Percentiles rank a stretch among this genome's conserved stretches.
Evolutionary conservation across 2,888 invertebrate species (phyloP).

Genomic region (Orchesellides sinensis): DNA sequence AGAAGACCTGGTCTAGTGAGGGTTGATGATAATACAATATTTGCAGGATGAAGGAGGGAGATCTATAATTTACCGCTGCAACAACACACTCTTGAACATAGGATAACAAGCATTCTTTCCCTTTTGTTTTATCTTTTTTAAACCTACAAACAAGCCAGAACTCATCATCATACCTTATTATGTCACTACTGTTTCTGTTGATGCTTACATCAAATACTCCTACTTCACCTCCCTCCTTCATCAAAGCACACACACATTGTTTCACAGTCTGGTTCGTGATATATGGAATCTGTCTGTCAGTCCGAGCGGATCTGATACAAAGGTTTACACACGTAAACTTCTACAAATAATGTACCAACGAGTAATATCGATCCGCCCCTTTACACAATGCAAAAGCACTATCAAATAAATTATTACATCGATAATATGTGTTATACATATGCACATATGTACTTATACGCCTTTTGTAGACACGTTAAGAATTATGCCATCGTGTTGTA

Average conservation of each 20-base stretch:
- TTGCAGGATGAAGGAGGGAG: not conserved
- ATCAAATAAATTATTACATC: slow-evolving; percentile 40
- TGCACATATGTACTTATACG: too few species aligned
- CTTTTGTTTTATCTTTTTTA: not conserved
- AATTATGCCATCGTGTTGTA: not conserved
- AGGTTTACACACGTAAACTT: not conserved
- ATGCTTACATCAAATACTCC: too few species aligned
- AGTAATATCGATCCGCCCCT: slow-evolving; percentile 44
- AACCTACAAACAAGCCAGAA: not conserved
- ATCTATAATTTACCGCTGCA: not conserved
- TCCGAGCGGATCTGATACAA: not conserved
- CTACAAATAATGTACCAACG: not conserved
- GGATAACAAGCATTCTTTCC: not conserved
- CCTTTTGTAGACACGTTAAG: not conserved
- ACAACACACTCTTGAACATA: not conserved
- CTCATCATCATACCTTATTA: slow-evolving; percentile 13
- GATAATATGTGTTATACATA: too few species aligned
- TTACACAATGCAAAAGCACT: slow-evolving; percentile 23
- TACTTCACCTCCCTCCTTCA: too few species aligned
- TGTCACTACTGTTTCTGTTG: too few species aligned
- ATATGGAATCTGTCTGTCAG: not conserved
- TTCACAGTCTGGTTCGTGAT: not conserved
- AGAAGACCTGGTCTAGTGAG: not conserved
- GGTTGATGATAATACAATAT: too few species aligned
- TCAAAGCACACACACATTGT: too few species aligned